Conservation (phyloP, 2,797 vertebrate species). For the Darevskia nairensis region DNA sequence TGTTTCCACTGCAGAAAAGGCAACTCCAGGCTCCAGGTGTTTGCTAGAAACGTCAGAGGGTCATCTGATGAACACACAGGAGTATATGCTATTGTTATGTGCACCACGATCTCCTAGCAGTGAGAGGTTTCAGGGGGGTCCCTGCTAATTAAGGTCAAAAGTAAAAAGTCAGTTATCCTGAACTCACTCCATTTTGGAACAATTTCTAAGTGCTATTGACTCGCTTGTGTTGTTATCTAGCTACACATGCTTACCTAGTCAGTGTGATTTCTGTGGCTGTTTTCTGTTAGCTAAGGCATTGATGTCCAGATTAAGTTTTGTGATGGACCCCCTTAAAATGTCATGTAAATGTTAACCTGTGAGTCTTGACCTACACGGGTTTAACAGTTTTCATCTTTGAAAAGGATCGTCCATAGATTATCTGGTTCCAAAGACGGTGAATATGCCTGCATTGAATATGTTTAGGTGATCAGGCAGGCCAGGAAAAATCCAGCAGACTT, state of each 20-base stretch:
- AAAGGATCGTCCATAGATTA: background rate
- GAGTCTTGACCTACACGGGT: background rate
- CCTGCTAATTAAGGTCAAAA: background rate
- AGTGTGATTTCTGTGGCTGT: background rate
- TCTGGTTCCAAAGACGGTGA: no score
- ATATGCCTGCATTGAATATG: no score
- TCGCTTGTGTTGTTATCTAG: background rate
- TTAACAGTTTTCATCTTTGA: background rate
- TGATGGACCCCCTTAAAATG: background rate
- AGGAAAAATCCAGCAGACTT: no score
- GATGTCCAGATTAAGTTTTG: background rate
- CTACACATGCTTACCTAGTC: background rate
- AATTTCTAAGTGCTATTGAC: background rate
- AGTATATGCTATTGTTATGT: background rate
- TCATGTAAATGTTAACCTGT: background rate
- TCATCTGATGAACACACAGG: background rate
- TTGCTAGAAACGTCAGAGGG: background rate
- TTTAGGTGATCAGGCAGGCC: no score
- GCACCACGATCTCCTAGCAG: no score
- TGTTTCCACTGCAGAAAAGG: background rate
- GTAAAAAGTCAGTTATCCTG: background rate
- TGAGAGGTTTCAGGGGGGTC: no score
- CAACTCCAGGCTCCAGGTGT: no score
- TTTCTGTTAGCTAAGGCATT: constrained; percentile 7
- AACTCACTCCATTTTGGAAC: background rate